Base-by-base conservation (phyloP, 2,797 vertebrate species). In the Sebastes vulpes region DNA sequence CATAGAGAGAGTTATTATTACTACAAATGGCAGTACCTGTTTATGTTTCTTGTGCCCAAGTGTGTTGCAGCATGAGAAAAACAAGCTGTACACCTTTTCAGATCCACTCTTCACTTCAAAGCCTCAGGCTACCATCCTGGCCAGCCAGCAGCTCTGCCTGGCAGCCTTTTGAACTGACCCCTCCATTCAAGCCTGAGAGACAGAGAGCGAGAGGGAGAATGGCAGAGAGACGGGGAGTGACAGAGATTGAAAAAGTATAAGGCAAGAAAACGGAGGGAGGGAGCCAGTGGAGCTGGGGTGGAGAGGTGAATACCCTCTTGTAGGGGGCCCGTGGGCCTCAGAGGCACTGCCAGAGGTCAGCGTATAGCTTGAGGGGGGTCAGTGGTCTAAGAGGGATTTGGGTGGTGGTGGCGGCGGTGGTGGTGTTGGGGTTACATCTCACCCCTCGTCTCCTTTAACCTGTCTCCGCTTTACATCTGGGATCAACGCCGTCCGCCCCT, bases 131-230 rank as follows among this genome's bases (percentile, higher is more conserved):
- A 42, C 82, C 84, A 72, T 81, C 72, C 61, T 12, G 82, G 68
- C 82, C 78, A 66, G 83, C 84, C 86, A 69, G 84, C 88, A 65
- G 74, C 90, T 83, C 89, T 76, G 82, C 73, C 72, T 87, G 82
- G 83, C 88, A 91, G 78, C 84, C 86, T 81, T 95, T 92, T 93
- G 93, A 95, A 92, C 82, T 89, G 92, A 93, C 91, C 94, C 79
- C 77, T 85, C 88, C 68, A 73, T 90, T 93, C 91, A 91, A 91
- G 85, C 32, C 67, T 70, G 86, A 88, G 73, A 82, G 83, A 84
- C 71, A 64, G 79, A 78, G 88, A 86, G 77, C 16, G 58, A 75
- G 77, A 77, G 60, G 54, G 75, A 75, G 78, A 82, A 83, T 54
- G 85, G 72, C 79, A 80, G 65, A 5, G 59, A 84, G 81, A 85